Percentiles rank a stretch among this genome's conserved stretches.
Conservation (phyloP, 2,797 vertebrate species). For the Amazona ochrocephala region DNA sequence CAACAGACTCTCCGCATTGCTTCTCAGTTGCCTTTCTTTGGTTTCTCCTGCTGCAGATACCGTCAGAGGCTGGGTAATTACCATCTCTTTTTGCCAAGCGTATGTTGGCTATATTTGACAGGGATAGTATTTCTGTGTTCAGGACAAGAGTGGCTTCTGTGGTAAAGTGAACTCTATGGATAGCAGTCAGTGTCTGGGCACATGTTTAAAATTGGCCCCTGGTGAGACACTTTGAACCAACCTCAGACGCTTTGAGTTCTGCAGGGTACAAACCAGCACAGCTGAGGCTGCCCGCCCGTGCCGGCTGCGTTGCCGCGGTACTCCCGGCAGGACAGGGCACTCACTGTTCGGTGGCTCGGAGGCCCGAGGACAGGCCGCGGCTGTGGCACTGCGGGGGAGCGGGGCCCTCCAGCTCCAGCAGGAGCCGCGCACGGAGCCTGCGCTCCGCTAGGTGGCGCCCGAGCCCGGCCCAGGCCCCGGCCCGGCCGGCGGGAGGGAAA, state of each 20-base stretch:
- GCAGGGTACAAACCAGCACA: fast-evolving
- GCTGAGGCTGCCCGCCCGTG: fast-evolving
- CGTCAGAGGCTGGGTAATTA: neutral
- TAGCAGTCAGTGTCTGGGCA: neutral
- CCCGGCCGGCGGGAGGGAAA: neutral
- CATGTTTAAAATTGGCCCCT: neutral
- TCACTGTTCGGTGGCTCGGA: neutral
- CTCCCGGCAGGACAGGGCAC: neutral
- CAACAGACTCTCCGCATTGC: neutral
- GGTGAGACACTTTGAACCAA: neutral
- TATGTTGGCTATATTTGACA: neutral
- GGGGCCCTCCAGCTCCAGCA: too few relatives aligned
- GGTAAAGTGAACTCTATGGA: neutral
- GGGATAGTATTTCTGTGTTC: neutral
- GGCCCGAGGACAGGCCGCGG: too few relatives aligned
- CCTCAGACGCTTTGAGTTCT: neutral
- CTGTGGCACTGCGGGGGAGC: too few relatives aligned
- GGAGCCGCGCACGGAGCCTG: too few relatives aligned
- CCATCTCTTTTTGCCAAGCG: neutral
- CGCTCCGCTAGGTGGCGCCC: neutral
- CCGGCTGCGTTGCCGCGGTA: neutral
- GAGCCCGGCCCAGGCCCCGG: neutral
- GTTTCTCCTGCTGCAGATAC: neutral
- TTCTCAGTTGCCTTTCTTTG: neutral
- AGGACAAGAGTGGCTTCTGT: neutral